Base-by-base conservation (phyloP, 2,888 invertebrate genomes). In the Venusia cambrica region DNA sequence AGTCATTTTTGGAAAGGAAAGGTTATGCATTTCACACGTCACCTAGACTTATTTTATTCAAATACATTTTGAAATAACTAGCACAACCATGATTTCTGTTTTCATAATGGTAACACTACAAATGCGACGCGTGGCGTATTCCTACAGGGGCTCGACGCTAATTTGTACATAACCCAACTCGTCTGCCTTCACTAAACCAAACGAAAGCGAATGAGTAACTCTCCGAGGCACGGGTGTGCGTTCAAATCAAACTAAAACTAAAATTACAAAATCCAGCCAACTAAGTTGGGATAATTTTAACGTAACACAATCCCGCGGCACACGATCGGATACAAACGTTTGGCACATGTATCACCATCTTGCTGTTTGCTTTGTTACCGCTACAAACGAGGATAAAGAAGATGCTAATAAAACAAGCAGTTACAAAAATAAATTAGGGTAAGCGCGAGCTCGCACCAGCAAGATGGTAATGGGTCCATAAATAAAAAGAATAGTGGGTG, bases 1-100 rank as follows among this genome's bases (percentile, higher is more conserved):
- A 45, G 39, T 45, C 46, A 51, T 47, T 49, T 47, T 47, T n/a
- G n/a, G n/a, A 52, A 45, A 55, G 67, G 67, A 62, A 51, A 59
- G 64, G 57, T 54, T 57, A 31, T 49, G 33, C n/a, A 12, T n/a
- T n/a, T 26, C 45, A 60, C 65, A 61, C 79, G 76, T 56, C 81
- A 74, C 73, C 55, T 61, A 57, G 55, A 38, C 40, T 71, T 75
- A 73, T 66, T 46, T 48, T 53, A 71, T 62, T 70, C 73, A 72
- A 71, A 73, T 76, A 78, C 71, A 79, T 80, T 83, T 81, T 83
- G 72, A 75, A 78, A 73, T 80, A 83, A 73, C 85, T 87, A 87
- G 80, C 85, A 87, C 85, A 87, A 87, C 85, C 85, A 79, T 84
- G 69, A 69, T 76, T 80, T 77, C 74, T 65, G 77, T 73, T 72